These are phyloP conservation scores for Amphiprion percula DNA, from an alignment of 2,113 vertebrate species.

Conservation along the genomic window DNA sequence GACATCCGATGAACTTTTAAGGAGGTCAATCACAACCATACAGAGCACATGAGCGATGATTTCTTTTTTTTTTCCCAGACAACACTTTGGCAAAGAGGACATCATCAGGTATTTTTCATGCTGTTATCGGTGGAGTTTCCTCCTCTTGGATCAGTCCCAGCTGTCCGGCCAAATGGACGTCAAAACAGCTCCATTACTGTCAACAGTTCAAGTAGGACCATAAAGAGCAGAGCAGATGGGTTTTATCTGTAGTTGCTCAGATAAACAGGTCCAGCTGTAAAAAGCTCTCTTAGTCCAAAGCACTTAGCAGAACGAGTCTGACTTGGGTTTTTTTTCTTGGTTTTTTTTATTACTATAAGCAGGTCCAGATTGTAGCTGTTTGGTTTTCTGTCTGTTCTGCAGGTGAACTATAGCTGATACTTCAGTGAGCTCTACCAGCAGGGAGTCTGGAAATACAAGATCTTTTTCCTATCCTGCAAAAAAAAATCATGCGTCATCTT, in stretches of 20 bases:
- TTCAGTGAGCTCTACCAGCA: neutral
- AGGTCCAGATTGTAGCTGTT: constrained; percentile 1
- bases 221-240: constrained; percentile 28
- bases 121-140: neutral
- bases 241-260: constrained; percentile 7
- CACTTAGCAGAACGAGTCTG: constrained; percentile 22
- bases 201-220: constrained; percentile 10
- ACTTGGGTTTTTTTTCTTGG: neutral
- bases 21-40: neutral
- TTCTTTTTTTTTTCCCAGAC: neutral
- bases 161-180: neutral
- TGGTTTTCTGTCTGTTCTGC: neutral
- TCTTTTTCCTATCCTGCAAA: too few relatives aligned
- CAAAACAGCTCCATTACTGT: neutral
- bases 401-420: neutral
- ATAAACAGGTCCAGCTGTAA: neutral
- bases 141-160: neutral
- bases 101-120: neutral
- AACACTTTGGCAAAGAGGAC: neutral
- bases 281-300: constrained; percentile 23
- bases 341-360: neutral
- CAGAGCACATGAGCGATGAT: neutral
- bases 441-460: too few relatives aligned
- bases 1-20: neutral
- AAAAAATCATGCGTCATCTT: too few relatives aligned